Percentiles rank a stretch among this genome's conserved stretches.
Evolutionary conservation across 2,797 vertebrate species (phyloP).

Genomic region (Sebastolobus alascanus): DNA sequence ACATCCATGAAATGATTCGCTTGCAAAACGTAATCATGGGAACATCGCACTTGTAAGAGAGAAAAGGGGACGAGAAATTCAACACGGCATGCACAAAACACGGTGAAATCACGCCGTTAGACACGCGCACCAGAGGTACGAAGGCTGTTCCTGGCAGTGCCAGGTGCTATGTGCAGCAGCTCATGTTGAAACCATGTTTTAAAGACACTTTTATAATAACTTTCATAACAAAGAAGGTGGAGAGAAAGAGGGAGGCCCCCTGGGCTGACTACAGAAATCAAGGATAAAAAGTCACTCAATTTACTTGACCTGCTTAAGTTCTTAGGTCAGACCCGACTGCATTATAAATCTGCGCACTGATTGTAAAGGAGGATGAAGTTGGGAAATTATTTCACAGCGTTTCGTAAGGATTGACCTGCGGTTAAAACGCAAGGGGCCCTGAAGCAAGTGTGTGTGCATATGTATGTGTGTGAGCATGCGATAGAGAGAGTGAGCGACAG

Average conservation of each 20-base stretch:
- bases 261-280: slow-evolving; percentile 9
- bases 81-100: slow-evolving; percentile 37
- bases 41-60: slow-evolving; percentile 39
- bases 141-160: not conserved
- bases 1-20: slow-evolving; percentile 67
- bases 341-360: slow-evolving; percentile 47
- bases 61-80: slow-evolving; percentile 25
- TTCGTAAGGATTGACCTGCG: slow-evolving; percentile 79
- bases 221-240: not conserved
- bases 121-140: slow-evolving; percentile 1
- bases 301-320: slow-evolving; percentile 39
- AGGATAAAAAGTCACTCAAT: slow-evolving; percentile 48
- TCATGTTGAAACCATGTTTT: slow-evolving; percentile 31
- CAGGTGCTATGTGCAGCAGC: slow-evolving; percentile 15
- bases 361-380: slow-evolving; percentile 56
- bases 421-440: slow-evolving; percentile 64
- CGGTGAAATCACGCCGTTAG: slow-evolving; percentile 42
- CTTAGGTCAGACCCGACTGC: slow-evolving; percentile 37
- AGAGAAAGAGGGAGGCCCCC: not conserved
- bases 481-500: slow-evolving; percentile 17
- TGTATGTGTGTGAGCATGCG: slow-evolving; percentile 1
- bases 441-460: slow-evolving; percentile 40
- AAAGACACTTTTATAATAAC: slow-evolving; percentile 22
- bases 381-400: slow-evolving; percentile 75
- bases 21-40: slow-evolving; percentile 62